Percentiles rank a stretch among this genome's conserved stretches.
Conservation (phyloP, 2,888 invertebrate species). For the Zaprionus lineosus region DNA sequence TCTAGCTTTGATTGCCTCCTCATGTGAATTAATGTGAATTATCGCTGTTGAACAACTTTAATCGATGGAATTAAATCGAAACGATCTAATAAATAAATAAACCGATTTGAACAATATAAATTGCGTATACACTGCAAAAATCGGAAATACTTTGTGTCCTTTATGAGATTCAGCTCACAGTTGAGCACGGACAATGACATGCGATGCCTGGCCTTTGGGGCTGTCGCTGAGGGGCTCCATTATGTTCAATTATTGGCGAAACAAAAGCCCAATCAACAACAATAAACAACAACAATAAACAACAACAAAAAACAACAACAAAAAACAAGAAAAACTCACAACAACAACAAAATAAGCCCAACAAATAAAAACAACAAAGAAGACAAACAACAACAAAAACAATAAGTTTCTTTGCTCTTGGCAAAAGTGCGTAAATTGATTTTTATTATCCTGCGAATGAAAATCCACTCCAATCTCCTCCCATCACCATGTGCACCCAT, state of each 20-base stretch:
- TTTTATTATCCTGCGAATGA: slow-evolving; percentile 53
- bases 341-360: slow-evolving; percentile 17
- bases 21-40: no score
- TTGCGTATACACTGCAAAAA: neutral
- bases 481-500: slow-evolving; percentile 6
- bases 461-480: slow-evolving; percentile 15
- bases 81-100: neutral
- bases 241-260: slow-evolving; percentile 50
- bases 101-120: neutral
- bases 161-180: slow-evolving; percentile 8
- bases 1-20: no score
- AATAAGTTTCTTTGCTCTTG: slow-evolving; percentile 29
- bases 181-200: slow-evolving; percentile 40
- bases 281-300: slow-evolving; percentile 18
- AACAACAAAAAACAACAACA: slow-evolving; percentile 28
- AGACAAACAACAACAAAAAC: slow-evolving; percentile 4
- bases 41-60: no score
- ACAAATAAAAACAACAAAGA: slow-evolving; percentile 27
- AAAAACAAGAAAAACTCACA: slow-evolving; percentile 26
- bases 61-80: no score
- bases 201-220: neutral
- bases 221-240: slow-evolving; percentile 24
- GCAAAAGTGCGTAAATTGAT: slow-evolving; percentile 56
- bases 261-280: slow-evolving; percentile 37
- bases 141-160: neutral